Percentiles rank a stretch among this genome's conserved stretches.
These are phyloP conservation scores for Podarcis raffonei DNA, from an alignment of 2,113 vertebrate genomes.

Conservation along the genomic window DNA sequence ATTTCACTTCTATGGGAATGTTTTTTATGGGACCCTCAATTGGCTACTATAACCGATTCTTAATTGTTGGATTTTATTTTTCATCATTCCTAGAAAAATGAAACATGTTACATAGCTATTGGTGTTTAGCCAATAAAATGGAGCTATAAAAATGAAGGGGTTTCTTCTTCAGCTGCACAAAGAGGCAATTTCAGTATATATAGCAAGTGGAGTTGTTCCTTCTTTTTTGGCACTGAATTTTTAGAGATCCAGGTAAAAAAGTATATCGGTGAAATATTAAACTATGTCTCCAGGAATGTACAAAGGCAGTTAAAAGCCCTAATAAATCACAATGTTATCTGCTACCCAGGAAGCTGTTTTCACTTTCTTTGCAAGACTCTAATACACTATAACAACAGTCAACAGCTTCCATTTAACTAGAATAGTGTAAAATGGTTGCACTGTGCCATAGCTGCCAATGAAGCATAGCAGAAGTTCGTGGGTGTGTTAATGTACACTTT, in stretches of 20 bases:
- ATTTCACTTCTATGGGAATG: neutral
- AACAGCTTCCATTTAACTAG: constrained; percentile 44
- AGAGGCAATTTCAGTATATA: constrained; percentile 30
- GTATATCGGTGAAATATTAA: constrained; percentile 50
- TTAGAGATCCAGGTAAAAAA: constrained; percentile 48
- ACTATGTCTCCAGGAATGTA: constrained; percentile 49
- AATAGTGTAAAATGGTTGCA: constrained; percentile 48
- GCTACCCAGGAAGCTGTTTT: constrained; percentile 27
- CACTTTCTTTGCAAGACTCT: constrained; percentile 34
- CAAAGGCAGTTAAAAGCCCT: neutral
- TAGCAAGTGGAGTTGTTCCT: constrained; percentile 12
- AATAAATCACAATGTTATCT: constrained; percentile 57
- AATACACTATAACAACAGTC: constrained; percentile 21
- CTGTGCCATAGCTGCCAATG: constrained; percentile 47
- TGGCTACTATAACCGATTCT: neutral
- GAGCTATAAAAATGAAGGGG: neutral
- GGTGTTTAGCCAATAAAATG: constrained; percentile 31
- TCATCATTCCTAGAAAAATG: constrained; percentile 35
- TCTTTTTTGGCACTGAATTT: constrained; percentile 12
- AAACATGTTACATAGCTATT: neutral
- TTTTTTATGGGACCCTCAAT: too few species aligned
- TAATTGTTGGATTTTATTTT: constrained; percentile 15
- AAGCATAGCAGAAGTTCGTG: constrained; percentile 12
- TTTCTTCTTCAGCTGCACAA: constrained; percentile 1
- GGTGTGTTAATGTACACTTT: constrained; percentile 45